phyloP scores from a whole-genome alignment of 2,113 vertebrate species.

The Rana temporaria region DNA sequence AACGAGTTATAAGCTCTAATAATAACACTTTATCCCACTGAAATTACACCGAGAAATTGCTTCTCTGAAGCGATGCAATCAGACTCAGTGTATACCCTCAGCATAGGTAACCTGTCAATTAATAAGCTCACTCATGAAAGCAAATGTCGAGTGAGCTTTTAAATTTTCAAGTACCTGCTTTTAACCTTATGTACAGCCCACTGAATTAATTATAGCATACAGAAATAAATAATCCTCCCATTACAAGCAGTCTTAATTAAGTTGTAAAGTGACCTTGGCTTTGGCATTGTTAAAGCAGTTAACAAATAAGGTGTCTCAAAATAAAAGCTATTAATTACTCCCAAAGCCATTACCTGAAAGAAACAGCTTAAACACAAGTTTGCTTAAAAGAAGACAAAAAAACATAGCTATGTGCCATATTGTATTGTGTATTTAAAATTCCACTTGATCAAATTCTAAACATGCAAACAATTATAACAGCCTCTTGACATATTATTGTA shows the following conservation, averaged over 20 bases:
- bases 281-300: slow-evolving; percentile 65
- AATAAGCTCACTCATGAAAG: slow-evolving; percentile 28
- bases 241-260: slow-evolving; percentile 70
- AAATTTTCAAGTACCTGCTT: slow-evolving; percentile 56
- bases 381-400: slow-evolving; percentile 6
- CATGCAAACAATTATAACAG: background rate
- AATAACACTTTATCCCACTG: slow-evolving; percentile 54
- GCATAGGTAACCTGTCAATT: slow-evolving; percentile 49
- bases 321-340: slow-evolving; percentile 65
- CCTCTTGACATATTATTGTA: too few relatives aligned
- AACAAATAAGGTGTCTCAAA: slow-evolving; percentile 67
- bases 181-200: slow-evolving; percentile 63
- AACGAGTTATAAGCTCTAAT: slow-evolving; percentile 54
- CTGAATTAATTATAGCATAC: slow-evolving; percentile 62
- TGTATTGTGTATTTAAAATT: background rate
- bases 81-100: slow-evolving; percentile 46
- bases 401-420: background rate
- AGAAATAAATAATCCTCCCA: slow-evolving; percentile 66
- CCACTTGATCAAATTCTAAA: background rate
- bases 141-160: slow-evolving; percentile 59
- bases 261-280: slow-evolving; percentile 68
- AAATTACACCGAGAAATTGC: slow-evolving; percentile 55
- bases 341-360: slow-evolving; percentile 50
- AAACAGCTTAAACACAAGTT: background rate
- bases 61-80: slow-evolving; percentile 46